Evolutionary conservation across 1,140 invertebrate species (phyloP).

Genomic region (Plodia interpunctella): DNA sequence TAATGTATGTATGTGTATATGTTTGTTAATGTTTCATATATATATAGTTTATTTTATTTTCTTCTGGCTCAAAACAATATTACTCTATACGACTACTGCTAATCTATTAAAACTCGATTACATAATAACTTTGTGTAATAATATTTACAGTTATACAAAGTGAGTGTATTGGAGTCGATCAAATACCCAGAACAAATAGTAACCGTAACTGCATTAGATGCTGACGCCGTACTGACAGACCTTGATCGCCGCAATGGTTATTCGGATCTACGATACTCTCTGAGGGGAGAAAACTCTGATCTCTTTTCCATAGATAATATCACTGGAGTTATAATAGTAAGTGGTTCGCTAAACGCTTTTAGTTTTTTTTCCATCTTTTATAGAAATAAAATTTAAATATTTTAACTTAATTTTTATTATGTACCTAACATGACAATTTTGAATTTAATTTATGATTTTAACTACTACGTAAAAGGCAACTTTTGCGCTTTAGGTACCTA

Average conservation of each 20-base stretch:
- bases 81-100: background rate
- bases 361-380: no score
- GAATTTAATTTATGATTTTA: no score
- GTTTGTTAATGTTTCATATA: background rate
- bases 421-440: no score
- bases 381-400: no score
- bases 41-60: no score
- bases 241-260: slow-evolving; percentile 80
- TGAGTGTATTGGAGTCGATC: slow-evolving; percentile 83
- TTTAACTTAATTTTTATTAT: no score
- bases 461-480: no score
- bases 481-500: no score
- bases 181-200: slow-evolving; percentile 82
- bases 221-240: slow-evolving; percentile 81
- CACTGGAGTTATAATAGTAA: slow-evolving; percentile 81
- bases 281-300: slow-evolving; percentile 84
- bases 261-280: slow-evolving; percentile 82
- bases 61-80: no score
- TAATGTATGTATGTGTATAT: slow-evolving; percentile 4
- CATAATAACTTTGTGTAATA: slow-evolving; percentile 3
- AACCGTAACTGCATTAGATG: slow-evolving; percentile 83
- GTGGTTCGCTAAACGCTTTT: background rate
- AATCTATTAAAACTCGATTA: background rate
- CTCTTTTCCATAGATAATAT: slow-evolving; percentile 84
- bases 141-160: slow-evolving; percentile 79